Base-by-base conservation (phyloP, 2,113 vertebrate genomes). In the Clupea harengus region DNA sequence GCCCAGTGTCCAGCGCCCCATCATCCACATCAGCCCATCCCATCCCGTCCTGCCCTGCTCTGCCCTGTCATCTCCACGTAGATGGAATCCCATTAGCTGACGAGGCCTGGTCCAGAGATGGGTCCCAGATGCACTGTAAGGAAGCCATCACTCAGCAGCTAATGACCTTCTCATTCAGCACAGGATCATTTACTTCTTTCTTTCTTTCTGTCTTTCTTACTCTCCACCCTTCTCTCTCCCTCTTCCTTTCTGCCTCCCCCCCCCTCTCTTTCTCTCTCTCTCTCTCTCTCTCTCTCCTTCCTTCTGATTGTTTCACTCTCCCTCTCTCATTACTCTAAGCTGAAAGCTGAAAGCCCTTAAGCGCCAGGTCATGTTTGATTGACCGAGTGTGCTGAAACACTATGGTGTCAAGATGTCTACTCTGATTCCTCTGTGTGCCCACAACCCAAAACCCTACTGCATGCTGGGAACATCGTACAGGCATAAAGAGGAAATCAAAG, bases 51-150 rank as follows among this genome's bases (percentile, higher is more conserved):
- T 78, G 39, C 39, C 25, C 5, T 32, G 6, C 39, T 28, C 4
- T 28, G 9, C 25, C 9, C 72, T 78, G 39, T 39, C 28, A 17
- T 78, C 3, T 78, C 64, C n/a, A 5, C 39, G 4, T 22, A 25
- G 60, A 28, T 78, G 28, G 11, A 78, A 78, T 78, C 72, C 72
- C 72, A 78, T 78, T 78, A 39, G 28, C 72, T 78, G 72, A 72
- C 39, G 72, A 39, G 72, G n/a, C 25, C 11, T 10, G 2, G 25
- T 15, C 10, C 72, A 44, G 18, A 18, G 18, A 60, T 78, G 11
- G 11, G 28, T 78, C 72, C 72, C 72, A 4, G 2, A 32, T 15
- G 72, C 15, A 78, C 72, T 39, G 72, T 78, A 78, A 78, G 72
- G 72, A 78, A 78, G 32, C 28, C 72, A 78, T 78, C 72, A 2